phyloP scores from a whole-genome alignment of 2,113 vertebrate genomes.

The Fukomys damarensis region DNA sequence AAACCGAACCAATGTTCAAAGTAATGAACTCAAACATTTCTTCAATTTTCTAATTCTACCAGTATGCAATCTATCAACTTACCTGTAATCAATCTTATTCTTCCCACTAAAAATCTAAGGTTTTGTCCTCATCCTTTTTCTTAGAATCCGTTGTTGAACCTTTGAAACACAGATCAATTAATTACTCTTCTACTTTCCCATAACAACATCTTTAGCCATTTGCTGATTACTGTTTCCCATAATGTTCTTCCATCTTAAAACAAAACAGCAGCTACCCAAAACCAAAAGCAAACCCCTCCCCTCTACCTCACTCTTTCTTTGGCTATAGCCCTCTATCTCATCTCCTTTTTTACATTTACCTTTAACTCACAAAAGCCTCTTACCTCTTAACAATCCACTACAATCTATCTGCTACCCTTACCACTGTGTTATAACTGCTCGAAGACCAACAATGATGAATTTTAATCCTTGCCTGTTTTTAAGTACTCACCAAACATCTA shows the following conservation, averaged over 20 bases:
- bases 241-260: background rate
- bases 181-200: background rate
- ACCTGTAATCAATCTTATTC: background rate
- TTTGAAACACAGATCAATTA: background rate
- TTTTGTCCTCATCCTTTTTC: background rate
- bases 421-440: background rate
- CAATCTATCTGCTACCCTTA: background rate
- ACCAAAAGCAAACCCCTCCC: background rate
- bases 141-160: background rate
- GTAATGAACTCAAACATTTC: background rate
- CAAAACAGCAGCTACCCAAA: background rate
- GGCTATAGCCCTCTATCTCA: background rate
- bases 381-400: background rate
- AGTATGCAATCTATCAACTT: background rate
- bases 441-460: background rate
- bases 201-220: background rate
- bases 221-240: background rate
- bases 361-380: background rate
- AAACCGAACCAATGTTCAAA: background rate
- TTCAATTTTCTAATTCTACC: conserved; percentile 8
- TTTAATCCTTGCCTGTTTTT: background rate
- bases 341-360: background rate
- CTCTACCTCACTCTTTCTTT: background rate
- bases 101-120: background rate
- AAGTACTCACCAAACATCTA: background rate